Percentiles rank a stretch among this genome's conserved stretches.
phyloP scores from a whole-genome alignment of 2,797 vertebrate species.

The Phoebastria nigripes region DNA sequence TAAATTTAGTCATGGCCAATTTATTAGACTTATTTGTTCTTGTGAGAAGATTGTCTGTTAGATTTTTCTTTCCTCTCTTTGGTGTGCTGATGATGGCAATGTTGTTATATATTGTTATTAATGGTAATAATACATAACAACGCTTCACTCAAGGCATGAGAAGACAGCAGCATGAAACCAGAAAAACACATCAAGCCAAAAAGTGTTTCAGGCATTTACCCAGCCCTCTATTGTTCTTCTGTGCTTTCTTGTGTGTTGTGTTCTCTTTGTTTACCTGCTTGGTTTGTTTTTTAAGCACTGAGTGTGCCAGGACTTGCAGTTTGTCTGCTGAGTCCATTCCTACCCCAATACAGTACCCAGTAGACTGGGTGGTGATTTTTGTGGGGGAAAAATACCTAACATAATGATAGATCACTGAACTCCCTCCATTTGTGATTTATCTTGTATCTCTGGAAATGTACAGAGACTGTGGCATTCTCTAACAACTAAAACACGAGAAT shows the following conservation, averaged over 20 bases:
- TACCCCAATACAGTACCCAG: neutral
- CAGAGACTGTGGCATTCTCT: neutral
- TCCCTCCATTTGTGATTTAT: neutral
- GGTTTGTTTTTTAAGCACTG: neutral
- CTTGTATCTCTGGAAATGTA: neutral
- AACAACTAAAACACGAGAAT: accelerated
- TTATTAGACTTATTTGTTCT: neutral
- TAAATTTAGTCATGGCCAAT: neutral
- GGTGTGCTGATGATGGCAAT: neutral
- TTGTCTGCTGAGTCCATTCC: neutral
- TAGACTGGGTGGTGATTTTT: neutral
- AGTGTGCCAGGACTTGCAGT: neutral
- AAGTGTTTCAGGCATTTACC: neutral
- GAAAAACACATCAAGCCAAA: neutral
- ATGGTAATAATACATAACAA: neutral
- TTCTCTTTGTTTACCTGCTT: neutral
- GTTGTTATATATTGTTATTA: neutral
- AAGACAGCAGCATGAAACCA: neutral
- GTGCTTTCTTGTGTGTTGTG: neutral
- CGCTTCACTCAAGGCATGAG: neutral
- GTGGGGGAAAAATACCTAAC: neutral
- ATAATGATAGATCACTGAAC: neutral
- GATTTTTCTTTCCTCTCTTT: neutral
- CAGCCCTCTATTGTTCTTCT: neutral
- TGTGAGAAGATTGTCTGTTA: neutral